phyloP scores from a whole-genome alignment of 2,888 invertebrate genomes.

The Biston betularia region DNA sequence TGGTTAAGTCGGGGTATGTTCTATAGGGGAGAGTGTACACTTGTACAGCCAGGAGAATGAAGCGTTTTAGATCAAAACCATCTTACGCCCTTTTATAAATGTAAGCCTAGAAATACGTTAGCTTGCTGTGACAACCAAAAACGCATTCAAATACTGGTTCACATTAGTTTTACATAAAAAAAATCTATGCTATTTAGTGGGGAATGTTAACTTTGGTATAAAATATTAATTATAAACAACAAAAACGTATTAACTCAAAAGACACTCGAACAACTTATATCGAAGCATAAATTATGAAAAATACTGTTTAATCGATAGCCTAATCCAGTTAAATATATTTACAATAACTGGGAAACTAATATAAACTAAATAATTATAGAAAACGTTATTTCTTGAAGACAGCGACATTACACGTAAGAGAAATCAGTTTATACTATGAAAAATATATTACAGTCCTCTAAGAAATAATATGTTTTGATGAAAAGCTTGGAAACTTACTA shows the following conservation, averaged over 20 bases:
- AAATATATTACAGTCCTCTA: background rate
- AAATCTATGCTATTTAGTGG: constrained; percentile 84
- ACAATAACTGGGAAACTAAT: constrained; percentile 76
- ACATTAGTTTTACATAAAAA: constrained; percentile 56
- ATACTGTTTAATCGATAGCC: constrained; percentile 82
- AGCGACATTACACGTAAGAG: background rate
- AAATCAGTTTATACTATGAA: background rate
- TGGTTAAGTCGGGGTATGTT: no score
- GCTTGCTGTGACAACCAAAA: constrained; percentile 64
- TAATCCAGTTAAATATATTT: constrained; percentile 79
- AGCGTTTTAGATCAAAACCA: constrained; percentile 12
- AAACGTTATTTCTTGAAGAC: constrained; percentile 45
- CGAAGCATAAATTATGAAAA: constrained; percentile 83
- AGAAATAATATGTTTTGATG: constrained; percentile 5
- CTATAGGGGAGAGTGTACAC: no score
- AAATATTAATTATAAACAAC: constrained; percentile 85
- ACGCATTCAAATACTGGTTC: constrained; percentile 60
- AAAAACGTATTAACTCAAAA: constrained; percentile 81
- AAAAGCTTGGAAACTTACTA: constrained; percentile 8
- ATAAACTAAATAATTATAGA: constrained; percentile 44
- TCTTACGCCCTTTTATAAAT: constrained; percentile 51
- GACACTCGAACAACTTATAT: constrained; percentile 81
- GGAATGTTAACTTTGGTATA: constrained; percentile 92
- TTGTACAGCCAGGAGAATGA: background rate
- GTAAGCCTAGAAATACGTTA: constrained; percentile 76